phyloP scores from a whole-genome alignment of 30 jellyfish, hydroid and myxozoan genomes.

The Aurelia aurita region DNA sequence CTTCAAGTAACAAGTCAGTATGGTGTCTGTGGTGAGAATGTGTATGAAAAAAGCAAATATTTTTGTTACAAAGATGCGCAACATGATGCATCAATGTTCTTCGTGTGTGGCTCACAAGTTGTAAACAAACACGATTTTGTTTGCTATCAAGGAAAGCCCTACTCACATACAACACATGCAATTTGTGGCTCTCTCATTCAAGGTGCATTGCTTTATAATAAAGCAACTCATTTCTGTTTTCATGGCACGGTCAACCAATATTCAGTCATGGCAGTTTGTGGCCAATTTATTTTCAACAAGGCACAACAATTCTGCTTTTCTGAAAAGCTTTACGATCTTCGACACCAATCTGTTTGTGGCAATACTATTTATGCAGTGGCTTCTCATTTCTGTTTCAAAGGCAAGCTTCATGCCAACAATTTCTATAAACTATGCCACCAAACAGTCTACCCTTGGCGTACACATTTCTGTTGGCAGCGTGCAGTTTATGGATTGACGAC shows the following conservation, averaged over 20 bases:
- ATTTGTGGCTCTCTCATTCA: conserved; percentile 1
- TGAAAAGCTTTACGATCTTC: conserved; percentile 40
- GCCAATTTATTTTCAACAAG: conserved; percentile 16
- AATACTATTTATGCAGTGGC: not conserved
- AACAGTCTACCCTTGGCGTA: not conserved
- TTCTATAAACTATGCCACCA: not conserved
- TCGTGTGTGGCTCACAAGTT: not conserved
- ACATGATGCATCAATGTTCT: not conserved
- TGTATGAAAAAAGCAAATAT: not conserved
- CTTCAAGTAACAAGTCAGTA: not conserved
- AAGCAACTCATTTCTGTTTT: conserved; percentile 3
- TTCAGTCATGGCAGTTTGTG: conserved; percentile 5
- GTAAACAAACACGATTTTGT: not conserved
- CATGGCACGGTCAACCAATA: not conserved
- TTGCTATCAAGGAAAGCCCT: not conserved
- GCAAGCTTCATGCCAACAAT: not conserved
- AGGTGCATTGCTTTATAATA: not conserved
- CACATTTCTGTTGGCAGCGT: conserved; percentile 45
- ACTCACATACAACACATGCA: conserved; percentile 1
- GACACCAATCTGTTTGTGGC: not conserved
- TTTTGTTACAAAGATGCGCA: conserved; percentile 14
- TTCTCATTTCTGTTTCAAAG: not conserved
- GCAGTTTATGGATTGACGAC: conserved; percentile 3
- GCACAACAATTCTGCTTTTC: conserved; percentile 36
- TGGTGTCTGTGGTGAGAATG: conserved; percentile 20